phyloP scores from a whole-genome alignment of 2,797 vertebrate species.

The Staurois parvus region DNA sequence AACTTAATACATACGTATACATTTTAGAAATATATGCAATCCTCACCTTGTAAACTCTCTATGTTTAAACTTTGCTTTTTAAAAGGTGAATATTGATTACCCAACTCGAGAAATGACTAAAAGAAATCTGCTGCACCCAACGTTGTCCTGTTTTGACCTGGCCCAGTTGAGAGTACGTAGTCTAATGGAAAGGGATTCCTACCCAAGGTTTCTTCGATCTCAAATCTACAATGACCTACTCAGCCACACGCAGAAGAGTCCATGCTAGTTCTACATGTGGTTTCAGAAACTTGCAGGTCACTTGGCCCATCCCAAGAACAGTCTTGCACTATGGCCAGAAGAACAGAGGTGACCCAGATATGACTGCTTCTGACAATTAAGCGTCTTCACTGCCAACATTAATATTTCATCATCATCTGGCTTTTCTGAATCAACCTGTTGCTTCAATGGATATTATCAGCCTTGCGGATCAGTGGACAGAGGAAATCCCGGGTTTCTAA shows the following conservation, averaged over 20 bases:
- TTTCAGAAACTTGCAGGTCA: conserved; percentile 63
- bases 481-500: not conserved
- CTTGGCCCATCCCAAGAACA: conserved; percentile 68
- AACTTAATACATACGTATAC: too few species aligned
- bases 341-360: conserved; percentile 55
- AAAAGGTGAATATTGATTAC: conserved; percentile 94
- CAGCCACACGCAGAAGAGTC: conserved; percentile 89
- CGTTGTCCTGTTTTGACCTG: conserved; percentile 88
- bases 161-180: conserved; percentile 91
- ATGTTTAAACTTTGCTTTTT: conserved; percentile 16
- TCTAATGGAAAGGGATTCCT: conserved; percentile 98
- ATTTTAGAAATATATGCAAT: not conserved
- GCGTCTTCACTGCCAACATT: conserved; percentile 39
- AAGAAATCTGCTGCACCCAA: conserved; percentile 87
- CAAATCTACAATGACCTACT: conserved; percentile 96
- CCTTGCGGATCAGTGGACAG: not conserved
- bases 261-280: conserved; percentile 78
- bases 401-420: conserved; percentile 28
- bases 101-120: conserved; percentile 91
- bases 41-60: not conserved
- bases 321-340: conserved; percentile 69
- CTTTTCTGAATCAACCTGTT: conserved; percentile 5
- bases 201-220: conserved; percentile 94
- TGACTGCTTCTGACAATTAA: conserved; percentile 58
- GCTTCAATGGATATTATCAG: not conserved